A percentile compares a stretch with the other conserved stretches of the same genome.
phyloP scores from a whole-genome alignment of 1,140 invertebrate genomes.

The Nilaparvata lugens region DNA sequence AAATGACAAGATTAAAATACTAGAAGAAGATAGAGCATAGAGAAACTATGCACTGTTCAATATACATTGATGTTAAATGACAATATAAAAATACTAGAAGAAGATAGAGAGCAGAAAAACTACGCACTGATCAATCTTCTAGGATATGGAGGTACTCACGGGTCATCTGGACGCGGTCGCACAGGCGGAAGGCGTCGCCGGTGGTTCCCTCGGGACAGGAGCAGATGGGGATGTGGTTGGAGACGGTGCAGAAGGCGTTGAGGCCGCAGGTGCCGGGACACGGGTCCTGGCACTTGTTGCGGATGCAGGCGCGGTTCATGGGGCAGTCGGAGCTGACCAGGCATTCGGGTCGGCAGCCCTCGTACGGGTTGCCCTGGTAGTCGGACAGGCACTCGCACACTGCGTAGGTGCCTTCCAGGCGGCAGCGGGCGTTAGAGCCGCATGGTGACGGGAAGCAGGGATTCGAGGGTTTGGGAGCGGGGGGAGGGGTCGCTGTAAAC shows the following conservation, averaged over 20 bases:
- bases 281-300: constrained; percentile 70
- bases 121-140: too few relatives aligned
- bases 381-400: constrained; percentile 59
- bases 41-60: too few relatives aligned
- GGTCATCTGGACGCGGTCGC: constrained; percentile 32
- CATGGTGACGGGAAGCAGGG: constrained; percentile 60
- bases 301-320: constrained; percentile 64
- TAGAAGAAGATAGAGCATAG: too few relatives aligned
- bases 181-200: constrained; percentile 50
- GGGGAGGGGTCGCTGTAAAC: constrained; percentile 32
- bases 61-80: too few relatives aligned
- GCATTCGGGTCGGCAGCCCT: constrained; percentile 66
- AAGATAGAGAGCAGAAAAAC: too few relatives aligned
- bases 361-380: constrained; percentile 72
- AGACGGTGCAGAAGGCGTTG: constrained; percentile 53
- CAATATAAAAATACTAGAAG: too few relatives aligned
- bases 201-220: constrained; percentile 51
- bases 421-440: constrained; percentile 58
- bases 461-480: constrained; percentile 34
- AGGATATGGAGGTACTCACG: constrained; percentile 27
- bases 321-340: constrained; percentile 69
- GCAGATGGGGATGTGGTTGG: constrained; percentile 61
- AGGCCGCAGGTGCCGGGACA: constrained; percentile 60
- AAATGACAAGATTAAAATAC: too few relatives aligned
- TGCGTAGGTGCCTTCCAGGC: constrained; percentile 40